phyloP scores from a whole-genome alignment of 2,113 vertebrate genomes.

The Larimichthys crocea region DNA sequence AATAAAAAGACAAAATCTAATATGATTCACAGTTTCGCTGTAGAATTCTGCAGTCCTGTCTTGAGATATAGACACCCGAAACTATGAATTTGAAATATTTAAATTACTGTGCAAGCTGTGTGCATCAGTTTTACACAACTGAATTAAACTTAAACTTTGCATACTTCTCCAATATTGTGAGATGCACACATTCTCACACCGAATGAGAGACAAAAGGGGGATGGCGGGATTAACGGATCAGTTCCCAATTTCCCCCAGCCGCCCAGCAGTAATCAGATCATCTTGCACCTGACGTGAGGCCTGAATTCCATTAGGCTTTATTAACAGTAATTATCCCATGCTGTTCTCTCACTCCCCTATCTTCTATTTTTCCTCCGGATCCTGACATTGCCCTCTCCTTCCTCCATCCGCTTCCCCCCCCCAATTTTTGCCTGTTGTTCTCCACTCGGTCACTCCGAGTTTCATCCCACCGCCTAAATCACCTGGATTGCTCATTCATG shows the following conservation, averaged over 20 bases:
- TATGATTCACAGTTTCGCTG: slow-evolving; percentile 40
- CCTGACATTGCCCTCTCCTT: slow-evolving; percentile 52
- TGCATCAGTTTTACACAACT: slow-evolving; percentile 33
- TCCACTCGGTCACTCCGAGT: slow-evolving; percentile 21
- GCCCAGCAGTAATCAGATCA: slow-evolving; percentile 84
- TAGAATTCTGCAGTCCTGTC: slow-evolving; percentile 10
- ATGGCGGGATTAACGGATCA: slow-evolving; percentile 84
- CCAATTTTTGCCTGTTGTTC: slow-evolving; percentile 16
- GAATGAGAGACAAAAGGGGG: slow-evolving; percentile 65
- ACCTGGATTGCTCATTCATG: slow-evolving; percentile 43
- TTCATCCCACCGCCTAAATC: neutral
- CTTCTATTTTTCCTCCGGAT: slow-evolving; percentile 61
- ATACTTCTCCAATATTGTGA: slow-evolving; percentile 47
- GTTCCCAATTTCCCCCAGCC: slow-evolving; percentile 82
- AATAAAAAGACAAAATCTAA: slow-evolving; percentile 50
- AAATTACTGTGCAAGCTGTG: slow-evolving; percentile 53
- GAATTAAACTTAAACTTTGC: slow-evolving; percentile 64
- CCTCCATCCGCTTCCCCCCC: slow-evolving; percentile 12
- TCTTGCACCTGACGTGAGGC: slow-evolving; percentile 83
- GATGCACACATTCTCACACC: slow-evolving; percentile 36
- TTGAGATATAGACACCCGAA: slow-evolving; percentile 45
- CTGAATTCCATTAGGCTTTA: slow-evolving; percentile 87
- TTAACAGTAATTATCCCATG: slow-evolving; percentile 86
- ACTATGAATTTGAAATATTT: slow-evolving; percentile 62
- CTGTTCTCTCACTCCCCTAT: slow-evolving; percentile 60